phyloP scores from a whole-genome alignment of 2,888 invertebrate species.

The Amiota mariae region DNA sequence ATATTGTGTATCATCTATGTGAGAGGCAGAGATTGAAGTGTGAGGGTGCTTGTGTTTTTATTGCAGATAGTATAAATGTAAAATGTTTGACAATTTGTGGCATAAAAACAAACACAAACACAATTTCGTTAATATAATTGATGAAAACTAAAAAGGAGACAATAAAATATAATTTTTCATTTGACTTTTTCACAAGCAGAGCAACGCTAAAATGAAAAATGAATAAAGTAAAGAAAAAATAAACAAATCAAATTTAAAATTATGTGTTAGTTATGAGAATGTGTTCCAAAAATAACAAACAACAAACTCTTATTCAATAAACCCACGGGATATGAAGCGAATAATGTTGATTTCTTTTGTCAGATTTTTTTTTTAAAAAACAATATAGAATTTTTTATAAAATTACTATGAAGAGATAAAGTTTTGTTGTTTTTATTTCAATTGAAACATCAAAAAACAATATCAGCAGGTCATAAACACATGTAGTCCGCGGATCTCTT shows the following conservation, averaged over 20 bases:
- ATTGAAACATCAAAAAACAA: too few species aligned
- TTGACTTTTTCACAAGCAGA: background rate
- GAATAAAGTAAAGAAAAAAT: background rate
- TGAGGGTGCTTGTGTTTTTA: background rate
- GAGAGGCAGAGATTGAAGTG: background rate
- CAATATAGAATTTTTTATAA: too few species aligned
- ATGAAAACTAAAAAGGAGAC: slow-evolving; percentile 5
- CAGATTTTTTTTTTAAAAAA: too few species aligned
- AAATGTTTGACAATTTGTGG: slow-evolving; percentile 24
- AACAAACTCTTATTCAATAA: too few species aligned
- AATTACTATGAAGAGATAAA: too few species aligned
- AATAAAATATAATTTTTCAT: too few species aligned
- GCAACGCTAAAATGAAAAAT: background rate
- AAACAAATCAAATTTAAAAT: background rate
- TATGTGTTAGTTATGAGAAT: slow-evolving; percentile 6
- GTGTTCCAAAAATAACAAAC: too few species aligned
- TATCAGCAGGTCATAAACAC: too few species aligned
- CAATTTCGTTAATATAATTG: slow-evolving; percentile 13
- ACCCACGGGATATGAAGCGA: too few species aligned
- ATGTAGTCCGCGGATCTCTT: too few species aligned
- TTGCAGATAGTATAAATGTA: background rate
- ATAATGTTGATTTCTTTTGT: too few species aligned
- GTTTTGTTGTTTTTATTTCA: too few species aligned
- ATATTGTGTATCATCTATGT: background rate
- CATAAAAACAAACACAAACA: background rate